A percentile compares a stretch with the other conserved stretches of the same genome.
Evolutionary conservation across 2,888 invertebrate species (phyloP).

Genomic region (Meiosimyza decipiens): DNA sequence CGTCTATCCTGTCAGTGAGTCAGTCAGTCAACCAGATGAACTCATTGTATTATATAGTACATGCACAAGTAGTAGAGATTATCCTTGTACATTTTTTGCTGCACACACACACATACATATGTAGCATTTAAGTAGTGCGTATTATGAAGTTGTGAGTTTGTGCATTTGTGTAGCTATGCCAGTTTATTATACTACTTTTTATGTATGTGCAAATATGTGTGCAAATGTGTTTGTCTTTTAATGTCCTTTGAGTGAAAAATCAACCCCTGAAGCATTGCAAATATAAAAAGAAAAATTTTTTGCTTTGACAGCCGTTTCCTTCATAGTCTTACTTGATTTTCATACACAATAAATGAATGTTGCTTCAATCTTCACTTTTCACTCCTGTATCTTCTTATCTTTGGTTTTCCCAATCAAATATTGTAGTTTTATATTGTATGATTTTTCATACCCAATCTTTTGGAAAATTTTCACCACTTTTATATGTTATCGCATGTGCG

Average conservation of each 20-base stretch:
- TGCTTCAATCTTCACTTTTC: background rate
- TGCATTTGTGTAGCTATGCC: slow-evolving; percentile 1
- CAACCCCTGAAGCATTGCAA: slow-evolving; percentile 18
- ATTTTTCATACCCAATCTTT: too few species aligned
- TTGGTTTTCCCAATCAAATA: too few species aligned
- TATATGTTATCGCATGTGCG: background rate
- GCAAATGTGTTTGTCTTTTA: slow-evolving; percentile 12
- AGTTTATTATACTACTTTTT: background rate
- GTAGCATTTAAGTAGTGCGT: slow-evolving; percentile 25
- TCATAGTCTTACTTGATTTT: too few species aligned
- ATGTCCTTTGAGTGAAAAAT: background rate
- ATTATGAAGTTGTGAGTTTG: background rate
- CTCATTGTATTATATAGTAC: too few species aligned
- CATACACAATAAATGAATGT: background rate
- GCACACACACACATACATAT: background rate
- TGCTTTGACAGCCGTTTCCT: slow-evolving; percentile 10
- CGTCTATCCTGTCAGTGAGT: background rate
- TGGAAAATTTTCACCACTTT: too few species aligned
- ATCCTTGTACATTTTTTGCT: background rate
- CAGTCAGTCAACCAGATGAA: slow-evolving; percentile 31
- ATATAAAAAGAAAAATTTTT: background rate
- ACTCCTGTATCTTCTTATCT: too few species aligned
- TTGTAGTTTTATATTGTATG: too few species aligned
- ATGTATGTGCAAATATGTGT: too few species aligned
- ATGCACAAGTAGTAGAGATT: too few species aligned